A percentile compares a stretch with the other conserved stretches of the same genome.
phyloP scores from a whole-genome alignment of 2,888 invertebrate species.

The Nymphalis urticae region DNA sequence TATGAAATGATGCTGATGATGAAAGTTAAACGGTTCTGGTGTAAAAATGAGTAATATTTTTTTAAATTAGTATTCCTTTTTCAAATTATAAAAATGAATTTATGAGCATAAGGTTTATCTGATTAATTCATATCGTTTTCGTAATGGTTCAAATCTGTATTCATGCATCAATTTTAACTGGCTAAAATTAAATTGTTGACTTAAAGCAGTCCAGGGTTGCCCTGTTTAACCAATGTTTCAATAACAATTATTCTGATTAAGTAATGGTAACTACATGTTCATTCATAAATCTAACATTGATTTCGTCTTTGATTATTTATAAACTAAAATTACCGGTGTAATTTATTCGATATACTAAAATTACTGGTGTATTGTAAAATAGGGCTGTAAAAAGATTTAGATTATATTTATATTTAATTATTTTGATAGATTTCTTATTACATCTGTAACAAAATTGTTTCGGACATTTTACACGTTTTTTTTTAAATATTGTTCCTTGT shows the following conservation, averaged over 20 bases:
- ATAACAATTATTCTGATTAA: slow-evolving; percentile 9
- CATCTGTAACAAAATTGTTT: no score
- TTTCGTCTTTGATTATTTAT: neutral
- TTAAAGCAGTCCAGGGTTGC: neutral
- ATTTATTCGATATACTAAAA: no score
- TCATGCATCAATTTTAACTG: slow-evolving; percentile 1
- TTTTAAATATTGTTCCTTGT: no score
- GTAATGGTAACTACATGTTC: neutral
- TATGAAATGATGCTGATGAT: no score
- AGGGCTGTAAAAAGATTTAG: no score
- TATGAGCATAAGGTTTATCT: neutral
- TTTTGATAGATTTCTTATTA: no score
- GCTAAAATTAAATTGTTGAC: slow-evolving; percentile 14
- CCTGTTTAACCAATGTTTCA: neutral
- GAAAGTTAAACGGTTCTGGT: no score
- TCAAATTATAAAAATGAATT: neutral
- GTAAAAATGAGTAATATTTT: no score
- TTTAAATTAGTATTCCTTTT: neutral
- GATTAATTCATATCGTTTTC: slow-evolving; percentile 8
- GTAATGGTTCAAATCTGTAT: neutral
- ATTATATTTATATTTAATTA: no score
- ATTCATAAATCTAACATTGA: neutral
- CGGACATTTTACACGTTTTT: no score
- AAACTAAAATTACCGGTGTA: no score
- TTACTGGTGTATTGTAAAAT: no score